Percentiles rank a stretch among this genome's conserved stretches.
These are phyloP conservation scores for Agapetus fuscipes DNA, from an alignment of 2,888 invertebrate genomes.

Conservation along the genomic window DNA sequence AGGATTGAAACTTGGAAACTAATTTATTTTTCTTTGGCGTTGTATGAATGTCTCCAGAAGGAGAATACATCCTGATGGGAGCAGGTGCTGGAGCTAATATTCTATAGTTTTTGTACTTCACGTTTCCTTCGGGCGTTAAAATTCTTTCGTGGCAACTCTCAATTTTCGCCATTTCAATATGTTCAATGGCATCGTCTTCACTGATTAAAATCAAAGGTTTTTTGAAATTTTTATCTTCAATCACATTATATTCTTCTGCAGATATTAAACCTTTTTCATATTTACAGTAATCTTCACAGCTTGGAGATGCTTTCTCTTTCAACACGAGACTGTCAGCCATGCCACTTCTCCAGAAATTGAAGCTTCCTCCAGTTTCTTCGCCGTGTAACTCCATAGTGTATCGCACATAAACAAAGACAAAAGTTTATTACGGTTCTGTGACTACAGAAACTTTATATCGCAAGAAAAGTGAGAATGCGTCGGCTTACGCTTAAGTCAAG, in stretches of 20 bases:
- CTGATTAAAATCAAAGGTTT: slow-evolving; percentile 27
- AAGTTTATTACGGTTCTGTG: too few species aligned
- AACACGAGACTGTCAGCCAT: slow-evolving; percentile 9
- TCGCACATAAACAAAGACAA: too few species aligned
- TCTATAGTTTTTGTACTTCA: slow-evolving; percentile 34
- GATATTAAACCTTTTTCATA: slow-evolving; percentile 13
- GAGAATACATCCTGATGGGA: slow-evolving; percentile 32
- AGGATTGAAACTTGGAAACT: slow-evolving; percentile 35
- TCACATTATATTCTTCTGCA: background rate
- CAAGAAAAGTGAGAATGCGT: too few species aligned
- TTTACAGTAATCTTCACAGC: slow-evolving; percentile 16
- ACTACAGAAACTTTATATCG: too few species aligned
- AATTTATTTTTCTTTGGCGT: slow-evolving; percentile 33
- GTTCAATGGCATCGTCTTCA: slow-evolving; percentile 32
- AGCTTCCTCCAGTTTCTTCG: slow-evolving; percentile 1
- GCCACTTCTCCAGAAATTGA: slow-evolving; percentile 8
- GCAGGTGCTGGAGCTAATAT: slow-evolving; percentile 31
- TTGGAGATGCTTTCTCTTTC: slow-evolving; percentile 7
- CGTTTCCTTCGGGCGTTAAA: slow-evolving; percentile 35
- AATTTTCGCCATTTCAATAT: slow-evolving; percentile 22
- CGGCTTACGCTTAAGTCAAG: slow-evolving; percentile 13
- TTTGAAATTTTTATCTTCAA: slow-evolving; percentile 22
- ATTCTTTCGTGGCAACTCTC: slow-evolving; percentile 29
- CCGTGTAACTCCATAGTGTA: background rate
- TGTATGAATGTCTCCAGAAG: slow-evolving; percentile 35